These are phyloP conservation scores for Rhinogobius similis DNA, from an alignment of 2,113 vertebrate species.

Conservation along the genomic window DNA sequence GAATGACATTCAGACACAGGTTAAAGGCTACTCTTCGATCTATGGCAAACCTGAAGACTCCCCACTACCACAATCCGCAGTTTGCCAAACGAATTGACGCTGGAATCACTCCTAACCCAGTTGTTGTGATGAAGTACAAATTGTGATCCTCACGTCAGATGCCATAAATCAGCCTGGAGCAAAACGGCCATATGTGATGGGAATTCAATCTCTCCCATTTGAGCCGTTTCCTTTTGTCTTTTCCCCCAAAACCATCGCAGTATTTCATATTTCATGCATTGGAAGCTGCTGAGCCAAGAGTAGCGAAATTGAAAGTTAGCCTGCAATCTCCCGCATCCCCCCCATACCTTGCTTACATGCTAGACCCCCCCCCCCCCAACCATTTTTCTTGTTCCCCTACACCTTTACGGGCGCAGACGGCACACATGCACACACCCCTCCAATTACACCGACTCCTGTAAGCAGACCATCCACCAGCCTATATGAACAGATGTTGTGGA, in stretches of 20 bases:
- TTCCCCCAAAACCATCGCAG: constrained; percentile 21
- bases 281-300: constrained; percentile 47
- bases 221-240: constrained; percentile 31
- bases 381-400: constrained; percentile 21
- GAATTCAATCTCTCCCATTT: constrained; percentile 56
- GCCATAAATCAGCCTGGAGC: constrained; percentile 62
- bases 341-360: constrained; percentile 10
- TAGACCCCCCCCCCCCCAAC: constrained; percentile 1
- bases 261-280: constrained; percentile 39
- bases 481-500: constrained; percentile 90
- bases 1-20: constrained; percentile 35
- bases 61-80: constrained; percentile 46
- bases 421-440: constrained; percentile 57
- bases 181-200: constrained; percentile 61
- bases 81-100: constrained; percentile 35
- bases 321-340: constrained; percentile 33
- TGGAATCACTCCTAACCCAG: constrained; percentile 68
- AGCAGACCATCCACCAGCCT: constrained; percentile 66
- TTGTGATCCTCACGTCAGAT: constrained; percentile 56
- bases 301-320: constrained; percentile 31
- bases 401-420: constrained; percentile 60
- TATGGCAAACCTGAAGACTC: constrained; percentile 25
- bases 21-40: constrained; percentile 29
- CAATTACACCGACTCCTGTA: constrained; percentile 69
- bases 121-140: constrained; percentile 65